phyloP scores from a whole-genome alignment of 2,888 invertebrate genomes.

The Diarsia brunnea region DNA sequence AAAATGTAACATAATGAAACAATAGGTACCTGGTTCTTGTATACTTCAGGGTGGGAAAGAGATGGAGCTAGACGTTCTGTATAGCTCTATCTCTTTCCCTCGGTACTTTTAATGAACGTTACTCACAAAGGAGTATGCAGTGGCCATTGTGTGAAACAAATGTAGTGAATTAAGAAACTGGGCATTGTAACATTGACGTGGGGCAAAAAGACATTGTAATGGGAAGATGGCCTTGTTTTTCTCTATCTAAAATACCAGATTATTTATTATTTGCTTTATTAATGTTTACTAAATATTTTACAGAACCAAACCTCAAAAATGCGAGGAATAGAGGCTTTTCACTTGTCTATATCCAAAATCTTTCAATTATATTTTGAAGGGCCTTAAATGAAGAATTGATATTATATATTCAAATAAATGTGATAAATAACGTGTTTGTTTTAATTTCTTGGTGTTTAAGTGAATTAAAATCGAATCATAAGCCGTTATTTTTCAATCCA shows the following conservation, averaged over 20 bases:
- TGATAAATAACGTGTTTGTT: too few relatives aligned
- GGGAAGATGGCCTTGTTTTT: background rate
- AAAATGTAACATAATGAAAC: constrained; percentile 65
- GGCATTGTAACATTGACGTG: constrained; percentile 29
- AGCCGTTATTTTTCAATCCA: background rate
- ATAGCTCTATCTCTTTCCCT: background rate
- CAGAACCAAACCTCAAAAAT: background rate
- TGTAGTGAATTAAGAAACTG: constrained; percentile 53
- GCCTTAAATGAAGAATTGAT: too few relatives aligned
- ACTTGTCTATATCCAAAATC: background rate
- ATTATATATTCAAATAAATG: too few relatives aligned
- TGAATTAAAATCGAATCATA: background rate
- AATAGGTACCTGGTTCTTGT: constrained; percentile 53
- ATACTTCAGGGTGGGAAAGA: background rate
- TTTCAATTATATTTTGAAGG: too few relatives aligned
- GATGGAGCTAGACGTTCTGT: background rate
- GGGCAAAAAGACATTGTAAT: background rate
- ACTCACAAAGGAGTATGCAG: constrained; percentile 50
- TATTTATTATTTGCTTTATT: background rate
- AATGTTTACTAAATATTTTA: background rate
- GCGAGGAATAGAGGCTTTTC: background rate
- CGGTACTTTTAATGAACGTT: constrained; percentile 45
- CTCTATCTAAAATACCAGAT: background rate
- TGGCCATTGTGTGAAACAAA: constrained; percentile 43
- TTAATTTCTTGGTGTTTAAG: background rate